Base-by-base conservation (phyloP, 2,888 invertebrate genomes). In the Agrilus biguttatus region DNA sequence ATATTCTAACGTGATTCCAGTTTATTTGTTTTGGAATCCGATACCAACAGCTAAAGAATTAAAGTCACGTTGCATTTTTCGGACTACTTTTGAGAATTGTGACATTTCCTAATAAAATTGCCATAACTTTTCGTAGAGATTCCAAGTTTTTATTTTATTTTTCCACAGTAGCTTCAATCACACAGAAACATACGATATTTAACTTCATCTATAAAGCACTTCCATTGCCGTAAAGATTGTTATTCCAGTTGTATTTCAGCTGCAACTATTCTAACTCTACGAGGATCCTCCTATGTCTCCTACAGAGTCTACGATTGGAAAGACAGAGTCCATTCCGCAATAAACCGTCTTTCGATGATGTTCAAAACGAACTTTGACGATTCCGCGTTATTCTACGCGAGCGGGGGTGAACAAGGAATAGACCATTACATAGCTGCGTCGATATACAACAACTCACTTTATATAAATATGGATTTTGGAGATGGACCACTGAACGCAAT, bases 281-380 rank as follows among this genome's bases (percentile, higher is more conserved):
- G 88, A 48, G 92, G 92, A 0, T 90, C 91, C 36, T 91, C 92
- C 43, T 92, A 89, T 69, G 83, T 93, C 19, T 89, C 88, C 1
- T 93, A 92, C 66, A 75, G 89, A 45, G 85, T 92, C 39, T 92
- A 92, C 65, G 87, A 90, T 57, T 90, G 88, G 86, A 87, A 88
- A 63, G 88, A 90, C 62, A 75, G 88, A 45, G 87, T 90, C 12
- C 90, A 91, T 61, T 88, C 89, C 0, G 82, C 87, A 37, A 80
- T 80, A 37, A 90, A 88, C 47, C 74, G 87, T 55, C 85, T 93
- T 59, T 90, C 91, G 58, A 69, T 93, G 57, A 77, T 87, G 64
- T 93, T 93, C 67, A 86, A 84, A 78, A 93, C 93, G 8, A 78
- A 81, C 54, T 87, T 88, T 67, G 89, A 90, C 60, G 87, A 93